Conservation (phyloP, 2,888 invertebrate genomes). For the Caradrina clavipalpis region DNA sequence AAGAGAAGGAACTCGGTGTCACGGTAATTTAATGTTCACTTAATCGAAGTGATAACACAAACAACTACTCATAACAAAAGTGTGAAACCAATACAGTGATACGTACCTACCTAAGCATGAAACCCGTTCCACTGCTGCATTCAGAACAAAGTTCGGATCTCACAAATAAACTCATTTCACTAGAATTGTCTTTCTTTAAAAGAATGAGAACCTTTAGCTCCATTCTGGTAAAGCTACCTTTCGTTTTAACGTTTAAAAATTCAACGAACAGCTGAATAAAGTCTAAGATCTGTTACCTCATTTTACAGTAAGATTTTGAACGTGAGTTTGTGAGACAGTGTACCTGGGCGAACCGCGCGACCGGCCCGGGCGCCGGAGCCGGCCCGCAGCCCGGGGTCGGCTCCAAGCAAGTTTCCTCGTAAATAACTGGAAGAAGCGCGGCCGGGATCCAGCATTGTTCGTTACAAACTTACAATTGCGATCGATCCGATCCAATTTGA, state of each 20-base stretch:
- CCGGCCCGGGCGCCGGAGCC: conserved; percentile 13
- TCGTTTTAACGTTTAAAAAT: conserved; percentile 64
- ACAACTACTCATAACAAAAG: background rate
- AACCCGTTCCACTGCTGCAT: conserved; percentile 12
- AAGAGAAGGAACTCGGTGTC: background rate
- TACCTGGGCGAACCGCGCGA: conserved; percentile 39
- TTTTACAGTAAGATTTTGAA: conserved; percentile 65
- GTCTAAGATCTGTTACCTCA: conserved; percentile 64
- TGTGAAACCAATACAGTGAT: background rate
- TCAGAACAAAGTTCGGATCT: conserved; percentile 42
- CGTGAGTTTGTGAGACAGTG: conserved; percentile 49
- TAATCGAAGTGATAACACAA: background rate
- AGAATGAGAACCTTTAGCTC: conserved; percentile 50
- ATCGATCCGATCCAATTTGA: conserved; percentile 60
- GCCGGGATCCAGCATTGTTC: conserved; percentile 53
- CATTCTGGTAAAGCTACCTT: conserved; percentile 52
- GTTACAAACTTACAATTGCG: conserved; percentile 58
- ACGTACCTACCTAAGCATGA: conserved; percentile 25
- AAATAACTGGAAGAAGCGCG: conserved; percentile 59
- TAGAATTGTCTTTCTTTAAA: conserved; percentile 59
- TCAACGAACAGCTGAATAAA: conserved; percentile 61
- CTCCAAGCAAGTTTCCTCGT: conserved; percentile 62
- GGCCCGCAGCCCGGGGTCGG: conserved; percentile 24
- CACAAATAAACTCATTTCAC: conserved; percentile 53
- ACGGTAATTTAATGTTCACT: background rate